phyloP scores from a whole-genome alignment of 2,113 vertebrate species.

The Larimichthys crocea region DNA sequence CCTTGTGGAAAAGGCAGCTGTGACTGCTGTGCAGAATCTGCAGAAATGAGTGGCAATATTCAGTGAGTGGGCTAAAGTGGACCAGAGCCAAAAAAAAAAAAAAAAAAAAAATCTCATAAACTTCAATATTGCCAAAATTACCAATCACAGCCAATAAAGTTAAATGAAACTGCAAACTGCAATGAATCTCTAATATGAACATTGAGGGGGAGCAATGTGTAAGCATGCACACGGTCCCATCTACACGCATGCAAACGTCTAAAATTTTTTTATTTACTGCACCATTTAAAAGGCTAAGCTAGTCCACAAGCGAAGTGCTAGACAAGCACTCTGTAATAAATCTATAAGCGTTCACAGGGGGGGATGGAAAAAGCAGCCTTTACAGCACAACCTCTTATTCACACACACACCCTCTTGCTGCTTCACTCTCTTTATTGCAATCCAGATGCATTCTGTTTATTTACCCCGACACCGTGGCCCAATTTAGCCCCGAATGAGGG shows the following conservation, averaged over 20 bases:
- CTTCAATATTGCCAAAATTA: slow-evolving; percentile 15
- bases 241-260: background rate
- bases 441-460: slow-evolving; percentile 70
- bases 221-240: background rate
- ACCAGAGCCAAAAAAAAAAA: background rate
- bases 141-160: slow-evolving; percentile 21
- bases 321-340: slow-evolving; percentile 60
- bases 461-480: slow-evolving; percentile 61
- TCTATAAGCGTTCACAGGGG: slow-evolving; percentile 53
- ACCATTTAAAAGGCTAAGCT: slow-evolving; percentile 45
- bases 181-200: slow-evolving; percentile 10
- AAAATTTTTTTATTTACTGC: slow-evolving; percentile 56
- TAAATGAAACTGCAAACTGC: slow-evolving; percentile 23
- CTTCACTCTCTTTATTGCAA: slow-evolving; percentile 59
- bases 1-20: slow-evolving; percentile 20
- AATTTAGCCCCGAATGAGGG: slow-evolving; percentile 71
- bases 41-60: slow-evolving; percentile 19
- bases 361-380: slow-evolving; percentile 53
- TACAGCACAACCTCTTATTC: slow-evolving; percentile 53
- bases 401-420: slow-evolving; percentile 23
- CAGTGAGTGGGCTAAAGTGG: slow-evolving; percentile 7
- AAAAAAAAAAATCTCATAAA: slow-evolving; percentile 6
- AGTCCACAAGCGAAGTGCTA: slow-evolving; percentile 46
- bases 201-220: background rate
- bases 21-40: slow-evolving; percentile 14